phyloP scores from a whole-genome alignment of 2,797 vertebrate genomes.

The Microcaecilia unicolor region DNA sequence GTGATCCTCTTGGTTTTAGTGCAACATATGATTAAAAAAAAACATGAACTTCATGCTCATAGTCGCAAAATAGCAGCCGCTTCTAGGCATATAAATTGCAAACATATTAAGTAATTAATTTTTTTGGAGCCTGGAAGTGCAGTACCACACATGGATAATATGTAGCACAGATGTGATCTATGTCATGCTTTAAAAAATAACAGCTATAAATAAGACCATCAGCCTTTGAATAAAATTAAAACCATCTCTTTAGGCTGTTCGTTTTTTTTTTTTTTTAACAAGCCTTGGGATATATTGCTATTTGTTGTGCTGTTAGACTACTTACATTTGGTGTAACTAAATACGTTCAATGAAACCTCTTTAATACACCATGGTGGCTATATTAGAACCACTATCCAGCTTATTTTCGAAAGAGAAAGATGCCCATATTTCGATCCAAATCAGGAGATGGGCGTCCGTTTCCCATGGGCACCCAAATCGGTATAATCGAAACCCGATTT shows the following conservation, averaged over 20 bases:
- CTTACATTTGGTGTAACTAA: conserved; percentile 15
- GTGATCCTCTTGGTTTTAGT: conserved; percentile 1
- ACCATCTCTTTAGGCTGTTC: background rate
- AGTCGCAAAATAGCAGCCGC: background rate
- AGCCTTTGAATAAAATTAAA: conserved; percentile 4
- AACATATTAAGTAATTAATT: conserved; percentile 27
- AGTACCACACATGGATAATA: conserved; percentile 29
- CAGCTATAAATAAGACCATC: conserved; percentile 19
- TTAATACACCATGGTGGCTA: no score
- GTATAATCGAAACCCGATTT: no score
- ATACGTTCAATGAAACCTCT: conserved; percentile 16
- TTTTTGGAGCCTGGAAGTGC: conserved; percentile 15
- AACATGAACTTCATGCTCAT: conserved; percentile 6
- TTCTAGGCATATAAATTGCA: conserved; percentile 18
- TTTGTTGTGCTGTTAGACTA: conserved; percentile 9
- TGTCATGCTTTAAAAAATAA: conserved; percentile 13
- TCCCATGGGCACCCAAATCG: no score
- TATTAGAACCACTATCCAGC: no score
- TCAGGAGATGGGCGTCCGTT: no score
- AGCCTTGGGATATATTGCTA: background rate
- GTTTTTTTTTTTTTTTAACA: no score
- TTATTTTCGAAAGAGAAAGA: no score
- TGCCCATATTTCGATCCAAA: no score
- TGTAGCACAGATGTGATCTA: conserved; percentile 25
- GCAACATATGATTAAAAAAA: conserved; percentile 1